These are phyloP conservation scores for Labeo calbasu DNA, from an alignment of 2,797 vertebrate species.

Conservation along the genomic window DNA sequence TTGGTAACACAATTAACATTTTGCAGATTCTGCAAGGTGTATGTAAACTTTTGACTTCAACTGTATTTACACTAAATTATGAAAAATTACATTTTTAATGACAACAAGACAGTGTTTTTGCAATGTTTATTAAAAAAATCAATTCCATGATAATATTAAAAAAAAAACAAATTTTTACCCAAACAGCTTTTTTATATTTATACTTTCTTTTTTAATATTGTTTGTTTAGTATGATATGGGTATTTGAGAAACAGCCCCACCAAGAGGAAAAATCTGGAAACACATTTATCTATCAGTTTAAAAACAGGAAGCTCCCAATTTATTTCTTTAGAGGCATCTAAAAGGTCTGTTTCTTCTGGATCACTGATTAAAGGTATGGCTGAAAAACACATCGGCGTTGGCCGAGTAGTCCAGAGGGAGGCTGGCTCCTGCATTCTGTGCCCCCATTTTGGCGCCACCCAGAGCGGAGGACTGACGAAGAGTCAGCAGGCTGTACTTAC, in stretches of 20 bases:
- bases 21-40: no score
- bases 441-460: slow-evolving; percentile 86
- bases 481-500: slow-evolving; percentile 84
- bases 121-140: background rate
- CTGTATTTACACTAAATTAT: no score
- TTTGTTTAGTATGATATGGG: background rate
- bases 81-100: background rate
- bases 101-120: background rate
- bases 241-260: background rate
- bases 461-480: slow-evolving; percentile 84
- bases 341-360: background rate
- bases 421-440: slow-evolving; percentile 68
- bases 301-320: slow-evolving; percentile 5
- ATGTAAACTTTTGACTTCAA: no score
- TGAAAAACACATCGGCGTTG: slow-evolving; percentile 84
- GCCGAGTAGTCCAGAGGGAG: slow-evolving; percentile 79
- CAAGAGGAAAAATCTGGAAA: background rate
- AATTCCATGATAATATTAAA: background rate
- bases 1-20: no score
- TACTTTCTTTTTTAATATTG: background rate
- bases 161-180: background rate
- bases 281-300: background rate
- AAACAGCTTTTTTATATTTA: background rate
- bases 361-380: slow-evolving; percentile 75
- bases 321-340: slow-evolving; percentile 28